These are phyloP conservation scores for Zophobas atratus DNA, from an alignment of 1,140 invertebrate genomes.

Conservation along the genomic window DNA sequence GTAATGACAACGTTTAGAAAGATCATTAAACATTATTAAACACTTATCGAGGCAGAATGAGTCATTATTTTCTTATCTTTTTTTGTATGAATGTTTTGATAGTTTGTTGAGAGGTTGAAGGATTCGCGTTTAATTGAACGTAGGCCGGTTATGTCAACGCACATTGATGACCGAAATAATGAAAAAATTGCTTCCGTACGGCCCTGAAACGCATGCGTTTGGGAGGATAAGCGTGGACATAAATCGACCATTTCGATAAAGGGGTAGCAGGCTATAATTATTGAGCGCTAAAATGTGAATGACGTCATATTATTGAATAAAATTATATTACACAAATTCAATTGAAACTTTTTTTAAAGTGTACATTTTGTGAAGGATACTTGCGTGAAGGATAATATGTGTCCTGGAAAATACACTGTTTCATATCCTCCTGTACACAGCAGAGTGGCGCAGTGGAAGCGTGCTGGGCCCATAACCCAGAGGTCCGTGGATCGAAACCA, in stretches of 20 bases:
- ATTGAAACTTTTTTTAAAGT: not conserved
- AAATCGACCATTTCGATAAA: not conserved
- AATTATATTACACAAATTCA: not conserved
- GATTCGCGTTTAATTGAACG: too few species aligned
- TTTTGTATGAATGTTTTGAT: too few species aligned
- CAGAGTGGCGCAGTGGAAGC: conserved; percentile 98
- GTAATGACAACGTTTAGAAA: too few species aligned
- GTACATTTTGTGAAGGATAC: not conserved
- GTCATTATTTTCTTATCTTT: too few species aligned
- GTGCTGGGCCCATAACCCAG: conserved; percentile 99
- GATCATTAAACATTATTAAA: too few species aligned
- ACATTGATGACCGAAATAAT: not conserved
- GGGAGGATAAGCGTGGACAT: not conserved
- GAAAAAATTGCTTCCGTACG: conserved; percentile 16
- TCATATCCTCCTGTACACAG: conserved; percentile 63
- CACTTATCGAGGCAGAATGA: too few species aligned
- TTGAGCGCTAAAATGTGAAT: not conserved
- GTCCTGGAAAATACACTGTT: not conserved
- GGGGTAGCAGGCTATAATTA: not conserved
- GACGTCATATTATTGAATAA: too few species aligned
- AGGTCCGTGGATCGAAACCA: conserved; percentile 74
- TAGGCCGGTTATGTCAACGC: too few species aligned
- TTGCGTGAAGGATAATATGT: not conserved
- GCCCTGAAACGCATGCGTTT: conserved; percentile 2
- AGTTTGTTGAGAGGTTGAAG: too few species aligned